Base-by-base conservation (phyloP, 2,113 vertebrate genomes). In the Chionodraco myersi region DNA sequence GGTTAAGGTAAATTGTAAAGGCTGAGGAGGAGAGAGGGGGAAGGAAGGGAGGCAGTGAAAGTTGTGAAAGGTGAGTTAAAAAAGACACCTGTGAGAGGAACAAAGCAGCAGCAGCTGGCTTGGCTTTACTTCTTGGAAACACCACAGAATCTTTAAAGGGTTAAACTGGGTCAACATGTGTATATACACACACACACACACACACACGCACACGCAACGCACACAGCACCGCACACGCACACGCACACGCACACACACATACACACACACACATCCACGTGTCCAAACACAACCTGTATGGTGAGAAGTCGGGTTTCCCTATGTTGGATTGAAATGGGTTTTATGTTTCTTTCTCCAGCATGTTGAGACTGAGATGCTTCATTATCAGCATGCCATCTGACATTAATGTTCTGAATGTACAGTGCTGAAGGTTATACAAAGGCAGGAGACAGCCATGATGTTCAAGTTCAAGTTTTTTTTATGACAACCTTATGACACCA, bases 21-120 rank as follows among this genome's bases (percentile, higher is more conserved):
- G 52, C 51, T 64, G 63, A 68, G 54, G 51, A 57, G n/a, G 67
- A 63, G 30, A 59, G 71, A 54, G 13, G 15, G 34, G 49, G 36
- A 52, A 64, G 23, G 30, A 57, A 47, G 26, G 64, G 26, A 71
- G 60, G 21, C 44, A 76, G 58, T 54, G 53, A 54, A 10, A 53
- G 58, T 79, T 41, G 65, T 41, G 44, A 85, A 60, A 62, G 72
- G 76, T 70, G 67, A 78, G 81, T 81, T 80, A 84, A 82, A 81
- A 71, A 57, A 91, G 76, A 90, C 88, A 92, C 86, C 86, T 92
- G 87, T 82, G 67, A 83, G 59, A 74, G 57, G 59, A 89, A 91
- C 88, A 75, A 92, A 65, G 86, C 72, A 15, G 86, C 72, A 15
- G 75, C 88, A 92, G 86, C 88, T 92, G 89, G 81, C 61, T 88